Evolutionary conservation across 1,140 invertebrate genomes (phyloP).

Genomic region (Pogonus chalceus): DNA sequence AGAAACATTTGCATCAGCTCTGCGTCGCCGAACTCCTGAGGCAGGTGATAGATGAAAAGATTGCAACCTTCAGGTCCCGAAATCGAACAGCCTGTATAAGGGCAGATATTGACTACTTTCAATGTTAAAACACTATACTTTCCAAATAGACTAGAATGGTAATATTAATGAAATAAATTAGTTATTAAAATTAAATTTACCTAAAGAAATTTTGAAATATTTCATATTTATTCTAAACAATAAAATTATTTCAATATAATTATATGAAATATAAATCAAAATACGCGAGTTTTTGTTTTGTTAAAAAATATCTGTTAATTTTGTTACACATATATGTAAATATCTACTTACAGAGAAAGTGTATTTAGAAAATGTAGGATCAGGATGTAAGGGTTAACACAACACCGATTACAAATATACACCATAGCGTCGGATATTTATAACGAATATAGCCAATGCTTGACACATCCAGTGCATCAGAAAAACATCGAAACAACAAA

Average conservation of each 20-base stretch:
- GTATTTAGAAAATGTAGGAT: slow-evolving; percentile 16
- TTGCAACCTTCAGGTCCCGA: slow-evolving; percentile 99
- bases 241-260: too few species aligned
- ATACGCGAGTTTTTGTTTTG: too few species aligned
- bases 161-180: too few species aligned
- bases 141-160: too few species aligned
- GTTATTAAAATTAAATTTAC: too few species aligned
- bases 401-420: slow-evolving; percentile 9
- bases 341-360: too few species aligned
- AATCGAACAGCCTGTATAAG: slow-evolving; percentile 81
- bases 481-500: slow-evolving; percentile 16
- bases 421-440: slow-evolving; percentile 5
- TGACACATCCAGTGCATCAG: slow-evolving; percentile 24
- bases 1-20: slow-evolving; percentile 99
- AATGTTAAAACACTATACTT: too few species aligned
- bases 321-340: too few species aligned
- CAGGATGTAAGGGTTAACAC: slow-evolving; percentile 19
- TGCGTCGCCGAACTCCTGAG: slow-evolving; percentile 96
- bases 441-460: slow-evolving; percentile 11
- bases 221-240: too few species aligned
- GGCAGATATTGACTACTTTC: slow-evolving; percentile 14
- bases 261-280: too few species aligned
- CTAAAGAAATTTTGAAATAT: too few species aligned
- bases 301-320: too few species aligned
- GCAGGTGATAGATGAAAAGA: slow-evolving; percentile 99